Evolutionary conservation across 2,113 vertebrate genomes (phyloP).

Genomic region (Dasyprocta punctata): DNA sequence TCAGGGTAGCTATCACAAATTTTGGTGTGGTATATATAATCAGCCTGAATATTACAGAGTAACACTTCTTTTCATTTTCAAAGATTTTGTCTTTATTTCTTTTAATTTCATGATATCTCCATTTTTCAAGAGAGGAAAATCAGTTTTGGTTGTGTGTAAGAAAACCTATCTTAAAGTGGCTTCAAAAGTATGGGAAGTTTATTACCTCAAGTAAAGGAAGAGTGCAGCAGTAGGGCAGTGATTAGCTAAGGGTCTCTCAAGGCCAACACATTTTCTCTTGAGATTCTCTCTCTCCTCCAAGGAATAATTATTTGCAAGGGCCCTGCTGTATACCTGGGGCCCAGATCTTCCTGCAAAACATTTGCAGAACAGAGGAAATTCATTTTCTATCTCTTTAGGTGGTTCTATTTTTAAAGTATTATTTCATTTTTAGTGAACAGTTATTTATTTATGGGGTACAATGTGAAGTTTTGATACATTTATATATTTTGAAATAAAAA

Average conservation of each 20-base stretch:
- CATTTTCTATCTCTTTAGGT: not conserved
- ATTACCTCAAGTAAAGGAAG: not conserved
- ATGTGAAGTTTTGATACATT: not conserved
- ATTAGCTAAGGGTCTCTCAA: not conserved
- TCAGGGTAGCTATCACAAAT: not conserved
- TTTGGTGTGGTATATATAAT: not conserved
- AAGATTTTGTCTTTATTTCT: conserved; percentile 35
- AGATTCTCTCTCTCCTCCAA: not conserved
- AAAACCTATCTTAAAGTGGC: not conserved
- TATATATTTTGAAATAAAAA: not conserved
- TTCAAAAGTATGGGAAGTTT: not conserved
- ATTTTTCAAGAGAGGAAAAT: conserved; percentile 18
- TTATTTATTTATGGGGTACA: not conserved
- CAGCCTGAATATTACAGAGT: not conserved
- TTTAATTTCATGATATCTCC: not conserved
- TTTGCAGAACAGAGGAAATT: not conserved
- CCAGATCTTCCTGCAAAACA: not conserved
- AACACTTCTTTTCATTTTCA: conserved; percentile 6
- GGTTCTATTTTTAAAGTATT: not conserved
- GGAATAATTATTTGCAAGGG: not conserved
- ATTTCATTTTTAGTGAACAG: not conserved
- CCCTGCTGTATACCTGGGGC: not conserved
- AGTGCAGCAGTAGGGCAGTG: not conserved
- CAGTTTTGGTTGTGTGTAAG: not conserved
- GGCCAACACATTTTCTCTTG: not conserved